Percentiles rank a stretch among this genome's conserved stretches.
Evolutionary conservation across 1,140 invertebrate genomes (phyloP).

Genomic region (Papilio glaucus): DNA sequence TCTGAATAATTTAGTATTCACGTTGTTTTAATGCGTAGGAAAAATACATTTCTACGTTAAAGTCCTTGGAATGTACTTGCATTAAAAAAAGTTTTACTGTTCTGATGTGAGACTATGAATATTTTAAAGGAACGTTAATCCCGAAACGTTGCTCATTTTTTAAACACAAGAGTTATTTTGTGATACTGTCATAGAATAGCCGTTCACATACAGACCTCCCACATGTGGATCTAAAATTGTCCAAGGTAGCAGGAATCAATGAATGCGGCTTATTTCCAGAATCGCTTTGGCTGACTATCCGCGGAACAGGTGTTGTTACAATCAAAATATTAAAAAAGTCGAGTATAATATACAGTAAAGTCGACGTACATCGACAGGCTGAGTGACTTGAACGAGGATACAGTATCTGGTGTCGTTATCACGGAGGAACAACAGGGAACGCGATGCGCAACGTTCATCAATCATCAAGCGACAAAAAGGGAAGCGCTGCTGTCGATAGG

Average conservation of each 20-base stretch:
- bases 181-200: background rate
- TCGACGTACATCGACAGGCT: background rate
- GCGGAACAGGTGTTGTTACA: no score
- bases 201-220: no score
- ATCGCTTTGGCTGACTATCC: no score
- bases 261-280: no score
- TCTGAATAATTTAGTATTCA: constrained; percentile 20
- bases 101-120: background rate
- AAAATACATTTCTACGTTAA: background rate
- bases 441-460: constrained; percentile 14
- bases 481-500: constrained; percentile 28
- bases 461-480: constrained; percentile 35
- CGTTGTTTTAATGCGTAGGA: constrained; percentile 26
- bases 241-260: no score
- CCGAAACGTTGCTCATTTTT: background rate
- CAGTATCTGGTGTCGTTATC: constrained; percentile 36
- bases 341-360: background rate
- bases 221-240: no score
- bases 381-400: constrained; percentile 30
- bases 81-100: background rate
- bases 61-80: background rate
- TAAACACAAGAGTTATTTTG: background rate
- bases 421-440: constrained; percentile 14
- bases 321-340: no score
- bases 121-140: background rate